These are phyloP conservation scores for Chlorospingus flavigularis DNA, from an alignment of 2,797 vertebrate species.

Conservation along the genomic window DNA sequence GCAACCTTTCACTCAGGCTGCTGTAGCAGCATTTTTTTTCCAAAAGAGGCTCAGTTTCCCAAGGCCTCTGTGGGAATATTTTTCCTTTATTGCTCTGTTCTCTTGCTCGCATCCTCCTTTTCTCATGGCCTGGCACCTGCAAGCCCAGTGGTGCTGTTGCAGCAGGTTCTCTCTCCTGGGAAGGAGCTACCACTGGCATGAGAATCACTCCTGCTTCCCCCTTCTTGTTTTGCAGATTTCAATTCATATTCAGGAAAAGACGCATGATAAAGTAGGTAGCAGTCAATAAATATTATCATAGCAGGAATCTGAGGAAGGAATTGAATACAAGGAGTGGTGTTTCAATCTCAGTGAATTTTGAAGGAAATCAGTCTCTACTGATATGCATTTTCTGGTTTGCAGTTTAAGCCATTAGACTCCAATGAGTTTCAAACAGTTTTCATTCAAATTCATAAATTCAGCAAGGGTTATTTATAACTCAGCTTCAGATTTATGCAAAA, in stretches of 20 bases:
- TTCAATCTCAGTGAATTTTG: not conserved
- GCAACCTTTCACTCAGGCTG: not conserved
- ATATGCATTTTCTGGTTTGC: not conserved
- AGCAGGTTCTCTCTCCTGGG: not conserved
- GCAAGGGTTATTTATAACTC: not conserved
- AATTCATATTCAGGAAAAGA: not conserved
- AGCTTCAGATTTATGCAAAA: not conserved
- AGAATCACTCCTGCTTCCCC: not conserved
- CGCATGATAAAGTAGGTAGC: not conserved
- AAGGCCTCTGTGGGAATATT: not conserved
- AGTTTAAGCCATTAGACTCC: not conserved
- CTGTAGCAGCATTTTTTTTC: not conserved
- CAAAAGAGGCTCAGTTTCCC: not conserved
- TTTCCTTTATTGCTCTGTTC: not conserved
- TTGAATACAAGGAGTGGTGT: not conserved
- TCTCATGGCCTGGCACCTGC: not conserved
- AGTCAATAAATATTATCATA: not conserved
- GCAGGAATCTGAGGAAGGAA: not conserved
- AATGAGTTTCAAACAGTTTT: not conserved
- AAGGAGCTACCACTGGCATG: not conserved
- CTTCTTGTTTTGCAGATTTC: not conserved
- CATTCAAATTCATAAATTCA: conserved; percentile 7
- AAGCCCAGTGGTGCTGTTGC: not conserved
- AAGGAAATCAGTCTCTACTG: not conserved
- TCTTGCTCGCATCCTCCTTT: not conserved